Evolutionary conservation across 1,140 invertebrate species (phyloP).

Genomic region (Fopius arisanus): DNA sequence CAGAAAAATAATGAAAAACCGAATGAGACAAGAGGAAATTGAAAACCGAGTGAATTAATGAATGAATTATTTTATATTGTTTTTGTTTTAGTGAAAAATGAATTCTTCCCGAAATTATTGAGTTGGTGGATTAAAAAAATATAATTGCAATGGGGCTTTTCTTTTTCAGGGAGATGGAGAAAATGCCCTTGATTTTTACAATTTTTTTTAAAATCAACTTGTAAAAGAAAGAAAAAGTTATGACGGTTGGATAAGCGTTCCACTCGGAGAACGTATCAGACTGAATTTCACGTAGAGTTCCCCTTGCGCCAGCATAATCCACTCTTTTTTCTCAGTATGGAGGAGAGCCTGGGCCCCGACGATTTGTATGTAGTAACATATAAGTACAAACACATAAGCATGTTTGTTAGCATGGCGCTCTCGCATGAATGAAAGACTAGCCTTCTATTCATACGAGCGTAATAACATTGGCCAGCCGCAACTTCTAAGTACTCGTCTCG

Average conservation of each 20-base stretch:
- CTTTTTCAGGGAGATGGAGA: too few relatives aligned
- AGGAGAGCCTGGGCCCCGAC: neutral
- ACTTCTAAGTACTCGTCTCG: neutral
- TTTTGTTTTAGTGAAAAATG: too few relatives aligned
- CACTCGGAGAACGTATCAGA: neutral
- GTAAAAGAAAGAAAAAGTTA: too few relatives aligned
- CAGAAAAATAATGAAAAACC: too few relatives aligned
- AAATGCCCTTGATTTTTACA: too few relatives aligned
- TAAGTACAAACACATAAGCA: neutral
- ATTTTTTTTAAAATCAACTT: too few relatives aligned
- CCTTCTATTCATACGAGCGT: conserved; percentile 16
- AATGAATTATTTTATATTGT: too few relatives aligned
- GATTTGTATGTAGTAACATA: conserved; percentile 1
- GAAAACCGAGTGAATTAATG: too few relatives aligned
- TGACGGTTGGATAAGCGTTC: neutral
- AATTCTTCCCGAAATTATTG: too few relatives aligned
- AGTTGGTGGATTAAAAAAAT: too few relatives aligned
- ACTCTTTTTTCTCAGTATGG: neutral
- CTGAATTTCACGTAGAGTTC: neutral
- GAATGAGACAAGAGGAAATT: too few relatives aligned
- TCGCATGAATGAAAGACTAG: conserved; percentile 20
- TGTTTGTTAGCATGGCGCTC: conserved; percentile 4
- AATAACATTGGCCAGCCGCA: neutral
- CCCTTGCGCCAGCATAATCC: neutral
- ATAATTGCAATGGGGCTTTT: too few relatives aligned